Evolutionary conservation across 1,140 invertebrate genomes (phyloP), one percentile per base, ranked within the genome.

Genomic region (Campoletis sonorensis): DNA sequence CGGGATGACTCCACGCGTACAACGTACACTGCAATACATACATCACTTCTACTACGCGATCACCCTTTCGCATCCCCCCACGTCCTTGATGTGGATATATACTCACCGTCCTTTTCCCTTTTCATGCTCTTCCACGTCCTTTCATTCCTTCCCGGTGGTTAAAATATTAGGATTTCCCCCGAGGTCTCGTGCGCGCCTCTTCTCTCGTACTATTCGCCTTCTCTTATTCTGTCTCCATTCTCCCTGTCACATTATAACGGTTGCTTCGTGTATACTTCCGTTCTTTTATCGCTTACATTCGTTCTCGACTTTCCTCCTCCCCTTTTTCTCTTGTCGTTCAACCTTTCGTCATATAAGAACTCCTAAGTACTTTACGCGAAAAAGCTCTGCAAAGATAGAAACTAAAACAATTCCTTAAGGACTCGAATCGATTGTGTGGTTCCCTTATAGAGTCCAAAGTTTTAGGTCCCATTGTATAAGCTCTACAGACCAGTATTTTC

Each of bases 91-190:
- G 80, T 33, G 33, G 26, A 45, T 30, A 72, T 40, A 45, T 30
- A 72, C 75, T 78, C 82, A 83, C 23, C 85, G 81, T 84, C 79
- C 79, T 87, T 86, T 86, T 86, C 85, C 84, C 84, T 87, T 87
- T 87, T 84, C 85, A 81, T 84, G 84, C 83, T 84, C 79, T 82
- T 82, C 79, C 82, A 79, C 76, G 54, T 86, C 81, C 85, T 85
- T 85, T 87, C 85, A 84, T 87, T 85, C 81, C 72, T 87, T 82
- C 80, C 49, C 84, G 71, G 81, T 87, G 86, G 82, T 87, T 87
- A 86, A 87, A 87, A 87, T 87, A 87, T 87, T 87, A 87, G 86
- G 84, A 87, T 86, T 84, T 86, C 26, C 83, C 81, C 82, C 81
- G 72, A 84, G 83, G 81, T 82, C 83, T 83, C 64, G 10, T 54